phyloP scores from a whole-genome alignment of 2,888 invertebrate genomes.

The Gortyna flavago region DNA sequence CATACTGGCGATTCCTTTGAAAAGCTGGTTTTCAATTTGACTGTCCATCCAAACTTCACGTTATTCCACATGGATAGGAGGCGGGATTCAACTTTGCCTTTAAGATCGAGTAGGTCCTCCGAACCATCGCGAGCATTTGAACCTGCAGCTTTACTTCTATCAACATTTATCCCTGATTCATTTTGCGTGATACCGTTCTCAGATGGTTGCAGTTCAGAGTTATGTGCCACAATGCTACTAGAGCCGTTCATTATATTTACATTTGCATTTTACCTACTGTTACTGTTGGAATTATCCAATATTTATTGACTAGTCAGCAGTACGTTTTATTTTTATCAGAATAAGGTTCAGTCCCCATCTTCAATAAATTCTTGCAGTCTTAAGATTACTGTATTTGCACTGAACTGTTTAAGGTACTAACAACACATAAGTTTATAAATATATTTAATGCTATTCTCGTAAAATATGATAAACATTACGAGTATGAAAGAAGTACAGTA shows the following conservation, averaged over 20 bases:
- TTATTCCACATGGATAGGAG: slow-evolving; percentile 97
- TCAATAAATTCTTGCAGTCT: slow-evolving; percentile 12
- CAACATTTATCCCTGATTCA: slow-evolving; percentile 71
- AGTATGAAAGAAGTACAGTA: slow-evolving; percentile 17
- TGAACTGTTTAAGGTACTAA: slow-evolving; percentile 16
- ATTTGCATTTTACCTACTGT: slow-evolving; percentile 53
- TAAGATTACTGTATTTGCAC: slow-evolving; percentile 21
- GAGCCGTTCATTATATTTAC: slow-evolving; percentile 80
- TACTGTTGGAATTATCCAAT: slow-evolving; percentile 45
- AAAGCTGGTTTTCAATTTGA: slow-evolving; percentile 93
- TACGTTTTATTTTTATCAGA: slow-evolving; percentile 28
- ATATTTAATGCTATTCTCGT: slow-evolving; percentile 28
- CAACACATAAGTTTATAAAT: slow-evolving; percentile 18
- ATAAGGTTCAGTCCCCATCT: slow-evolving; percentile 47
- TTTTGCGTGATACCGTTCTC: slow-evolving; percentile 73
- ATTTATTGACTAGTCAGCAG: slow-evolving; percentile 57
- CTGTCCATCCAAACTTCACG: slow-evolving; percentile 96
- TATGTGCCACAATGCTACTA: slow-evolving; percentile 75
- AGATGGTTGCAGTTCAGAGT: slow-evolving; percentile 73
- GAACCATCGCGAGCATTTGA: slow-evolving; percentile 81
- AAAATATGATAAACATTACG: slow-evolving; percentile 45
- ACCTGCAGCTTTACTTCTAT: slow-evolving; percentile 73
- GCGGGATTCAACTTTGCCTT: slow-evolving; percentile 95
- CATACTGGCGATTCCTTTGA: slow-evolving; percentile 97
- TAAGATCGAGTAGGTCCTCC: slow-evolving; percentile 90